Conservation (phyloP, 2,888 invertebrate genomes). For the Mycalesis mineus region DNA sequence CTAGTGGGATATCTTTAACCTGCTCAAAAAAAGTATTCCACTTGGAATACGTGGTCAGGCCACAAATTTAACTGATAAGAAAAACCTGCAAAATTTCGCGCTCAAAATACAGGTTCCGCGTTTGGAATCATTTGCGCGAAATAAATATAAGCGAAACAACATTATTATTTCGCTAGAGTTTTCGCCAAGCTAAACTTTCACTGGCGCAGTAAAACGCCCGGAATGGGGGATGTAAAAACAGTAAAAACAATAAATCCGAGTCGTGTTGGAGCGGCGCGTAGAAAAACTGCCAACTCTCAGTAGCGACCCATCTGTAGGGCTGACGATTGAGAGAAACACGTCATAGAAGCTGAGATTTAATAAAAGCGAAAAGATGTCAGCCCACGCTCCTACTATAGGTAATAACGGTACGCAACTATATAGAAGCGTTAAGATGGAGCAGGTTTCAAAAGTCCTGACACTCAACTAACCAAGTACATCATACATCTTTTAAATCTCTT, state of each 20-base stretch:
- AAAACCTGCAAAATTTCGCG: neutral
- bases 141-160: slow-evolving; percentile 22
- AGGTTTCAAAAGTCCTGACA: too few relatives aligned
- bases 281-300: slow-evolving; percentile 53
- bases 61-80: neutral
- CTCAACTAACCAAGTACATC: too few relatives aligned
- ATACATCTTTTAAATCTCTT: too few relatives aligned
- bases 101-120: slow-evolving; percentile 1
- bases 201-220: slow-evolving; percentile 23
- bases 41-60: neutral
- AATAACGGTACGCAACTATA: too few relatives aligned
- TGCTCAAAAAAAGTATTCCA: neutral
- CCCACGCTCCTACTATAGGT: too few relatives aligned
- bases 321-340: too few relatives aligned
- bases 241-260: slow-evolving; percentile 45
- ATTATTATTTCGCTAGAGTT: slow-evolving; percentile 21
- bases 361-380: too few relatives aligned
- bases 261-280: slow-evolving; percentile 31
- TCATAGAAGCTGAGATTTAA: too few relatives aligned
- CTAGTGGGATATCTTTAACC: neutral
- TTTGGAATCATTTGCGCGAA: slow-evolving; percentile 12
- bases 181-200: slow-evolving; percentile 20
- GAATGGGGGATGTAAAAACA: slow-evolving; percentile 31
- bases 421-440: too few relatives aligned
- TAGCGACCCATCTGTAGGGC: slow-evolving; percentile 40